Conservation (phyloP, 2,888 invertebrate genomes). For the Darwinula stevensoni region DNA sequence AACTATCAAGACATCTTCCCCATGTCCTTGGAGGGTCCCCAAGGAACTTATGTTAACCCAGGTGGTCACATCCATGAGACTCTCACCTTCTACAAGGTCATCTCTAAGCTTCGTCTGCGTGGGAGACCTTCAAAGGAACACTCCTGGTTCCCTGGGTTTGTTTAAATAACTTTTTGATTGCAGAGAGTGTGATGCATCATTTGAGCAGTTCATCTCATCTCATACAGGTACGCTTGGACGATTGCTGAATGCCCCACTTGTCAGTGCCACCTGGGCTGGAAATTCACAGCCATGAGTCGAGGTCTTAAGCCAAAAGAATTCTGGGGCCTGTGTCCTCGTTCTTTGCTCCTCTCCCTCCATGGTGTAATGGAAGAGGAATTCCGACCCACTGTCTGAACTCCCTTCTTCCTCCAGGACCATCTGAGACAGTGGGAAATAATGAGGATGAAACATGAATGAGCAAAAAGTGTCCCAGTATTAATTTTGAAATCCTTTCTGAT, state of each 20-base stretch:
- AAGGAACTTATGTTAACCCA: conserved; percentile 49
- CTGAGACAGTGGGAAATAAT: too few relatives aligned
- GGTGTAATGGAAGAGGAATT: too few relatives aligned
- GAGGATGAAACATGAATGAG: too few relatives aligned
- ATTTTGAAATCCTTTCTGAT: too few relatives aligned
- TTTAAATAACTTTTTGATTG: conserved; percentile 6
- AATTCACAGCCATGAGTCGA: conserved; percentile 39
- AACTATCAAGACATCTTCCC: conserved; percentile 38
- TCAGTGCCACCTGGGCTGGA: conserved; percentile 43
- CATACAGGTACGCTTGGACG: conserved; percentile 54
- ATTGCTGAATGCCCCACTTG: conserved; percentile 37
- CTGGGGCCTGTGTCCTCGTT: too few relatives aligned
- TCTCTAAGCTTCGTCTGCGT: conserved; percentile 15
- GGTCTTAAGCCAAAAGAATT: too few relatives aligned
- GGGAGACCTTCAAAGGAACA: conserved; percentile 31
- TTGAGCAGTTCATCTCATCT: too few relatives aligned
- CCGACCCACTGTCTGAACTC: too few relatives aligned
- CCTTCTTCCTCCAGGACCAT: too few relatives aligned
- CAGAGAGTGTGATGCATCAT: too few relatives aligned
- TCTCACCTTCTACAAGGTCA: conserved; percentile 24
- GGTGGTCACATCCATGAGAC: conserved; percentile 51
- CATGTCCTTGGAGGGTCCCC: conserved; percentile 48
- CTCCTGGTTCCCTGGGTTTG: conserved; percentile 68
- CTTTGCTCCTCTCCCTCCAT: too few relatives aligned
- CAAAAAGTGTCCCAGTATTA: too few relatives aligned